These are phyloP conservation scores for Genyomyrus donnyi DNA, from an alignment of 2,113 vertebrate species.

Conservation along the genomic window DNA sequence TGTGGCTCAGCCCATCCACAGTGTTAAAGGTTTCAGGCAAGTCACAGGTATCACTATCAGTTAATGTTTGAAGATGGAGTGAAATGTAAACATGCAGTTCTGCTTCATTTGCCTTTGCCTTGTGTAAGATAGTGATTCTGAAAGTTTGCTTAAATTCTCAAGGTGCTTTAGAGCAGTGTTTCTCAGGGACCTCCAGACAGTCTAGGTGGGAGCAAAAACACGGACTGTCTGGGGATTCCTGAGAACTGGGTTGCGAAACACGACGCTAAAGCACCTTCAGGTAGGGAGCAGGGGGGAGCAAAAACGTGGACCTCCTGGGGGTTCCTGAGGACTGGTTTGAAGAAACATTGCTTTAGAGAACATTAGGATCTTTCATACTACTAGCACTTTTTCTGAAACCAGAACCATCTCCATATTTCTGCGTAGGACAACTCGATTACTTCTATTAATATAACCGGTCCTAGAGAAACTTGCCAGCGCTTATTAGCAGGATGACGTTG, in stretches of 20 bases:
- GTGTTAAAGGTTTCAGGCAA: not conserved
- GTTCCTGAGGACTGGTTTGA: not conserved
- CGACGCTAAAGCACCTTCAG: too few relatives aligned
- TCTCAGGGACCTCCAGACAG: not conserved
- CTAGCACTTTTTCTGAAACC: not conserved
- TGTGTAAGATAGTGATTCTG: not conserved
- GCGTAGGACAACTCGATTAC: not conserved
- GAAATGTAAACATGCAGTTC: not conserved
- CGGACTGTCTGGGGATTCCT: not conserved
- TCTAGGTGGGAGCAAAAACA: too few relatives aligned
- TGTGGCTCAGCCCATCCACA: too few relatives aligned
- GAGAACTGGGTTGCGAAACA: not conserved
- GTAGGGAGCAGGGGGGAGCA: too few relatives aligned
- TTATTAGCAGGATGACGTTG: not conserved
- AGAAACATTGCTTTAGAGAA: not conserved
- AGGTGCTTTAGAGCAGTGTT: not conserved
- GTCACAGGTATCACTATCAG: not conserved
- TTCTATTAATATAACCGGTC: not conserved
- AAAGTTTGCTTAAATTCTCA: not conserved
- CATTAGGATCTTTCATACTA: not conserved
- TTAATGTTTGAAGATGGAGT: not conserved
- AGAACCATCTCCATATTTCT: not conserved
- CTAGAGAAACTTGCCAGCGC: not conserved
- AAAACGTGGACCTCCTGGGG: too few relatives aligned
- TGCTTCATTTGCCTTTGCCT: not conserved